These are phyloP conservation scores for Coremacera marginata DNA, from an alignment of 2,888 invertebrate species.

Conservation along the genomic window DNA sequence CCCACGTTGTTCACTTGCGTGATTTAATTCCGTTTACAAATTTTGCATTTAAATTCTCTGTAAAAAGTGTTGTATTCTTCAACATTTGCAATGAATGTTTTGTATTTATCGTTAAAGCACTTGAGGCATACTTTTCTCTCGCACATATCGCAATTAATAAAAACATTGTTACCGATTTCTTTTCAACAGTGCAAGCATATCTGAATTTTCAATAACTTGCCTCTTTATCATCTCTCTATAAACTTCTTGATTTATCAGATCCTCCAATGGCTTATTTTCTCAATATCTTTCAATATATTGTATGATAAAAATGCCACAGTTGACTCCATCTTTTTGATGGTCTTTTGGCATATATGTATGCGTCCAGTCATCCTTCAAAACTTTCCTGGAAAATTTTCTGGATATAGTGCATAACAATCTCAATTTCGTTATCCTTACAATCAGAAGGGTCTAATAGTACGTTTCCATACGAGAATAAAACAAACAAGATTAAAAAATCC, in stretches of 20 bases:
- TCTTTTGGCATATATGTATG: neutral
- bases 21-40: neutral
- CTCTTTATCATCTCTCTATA: neutral
- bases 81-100: neutral
- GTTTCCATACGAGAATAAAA: neutral
- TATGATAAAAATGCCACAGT: slow-evolving; percentile 1
- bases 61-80: neutral
- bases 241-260: neutral
- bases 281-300: slow-evolving; percentile 8
- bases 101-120: neutral
- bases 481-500: too few relatives aligned
- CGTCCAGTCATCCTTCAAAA: neutral
- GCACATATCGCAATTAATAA: neutral
- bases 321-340: neutral
- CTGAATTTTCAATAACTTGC: neutral
- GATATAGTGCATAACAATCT: neutral
- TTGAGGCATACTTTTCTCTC: neutral
- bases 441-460: too few relatives aligned
- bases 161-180: neutral
- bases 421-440: too few relatives aligned
- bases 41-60: neutral
- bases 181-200: slow-evolving; percentile 1
- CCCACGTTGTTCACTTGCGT: too few relatives aligned
- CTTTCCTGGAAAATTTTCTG: neutral
- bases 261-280: neutral